Percentiles rank a stretch among this genome's conserved stretches.
phyloP scores from a whole-genome alignment of 2,113 vertebrate genomes.

The Chauna torquata region DNA sequence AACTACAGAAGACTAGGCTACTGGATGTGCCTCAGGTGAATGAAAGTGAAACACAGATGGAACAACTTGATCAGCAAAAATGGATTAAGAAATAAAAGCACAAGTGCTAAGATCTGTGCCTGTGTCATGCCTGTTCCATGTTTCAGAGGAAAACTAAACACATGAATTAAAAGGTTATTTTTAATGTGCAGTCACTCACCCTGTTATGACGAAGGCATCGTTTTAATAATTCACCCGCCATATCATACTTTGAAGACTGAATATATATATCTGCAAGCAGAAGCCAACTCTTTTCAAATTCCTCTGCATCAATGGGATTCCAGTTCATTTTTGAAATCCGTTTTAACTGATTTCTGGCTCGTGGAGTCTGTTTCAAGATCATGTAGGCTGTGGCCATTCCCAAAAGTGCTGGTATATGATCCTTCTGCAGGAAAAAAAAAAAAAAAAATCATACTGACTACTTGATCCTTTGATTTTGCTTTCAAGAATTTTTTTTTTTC shows the following conservation, averaged over 20 bases:
- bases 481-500: background rate
- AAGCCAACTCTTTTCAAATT: constrained; percentile 98
- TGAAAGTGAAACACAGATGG: background rate
- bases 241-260: constrained; percentile 95
- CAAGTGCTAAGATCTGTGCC: background rate
- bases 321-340: constrained; percentile 96
- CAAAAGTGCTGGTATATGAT: constrained; percentile 92
- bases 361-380: constrained; percentile 95
- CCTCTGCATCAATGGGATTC: constrained; percentile 93
- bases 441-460: background rate
- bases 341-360: constrained; percentile 95
- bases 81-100: background rate
- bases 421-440: constrained; percentile 82
- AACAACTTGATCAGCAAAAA: background rate
- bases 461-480: background rate
- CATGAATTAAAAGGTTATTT: background rate
- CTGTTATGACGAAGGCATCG: constrained; percentile 92
- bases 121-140: background rate
- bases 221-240: constrained; percentile 91
- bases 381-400: constrained; percentile 97
- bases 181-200: constrained; percentile 66
- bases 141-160: background rate
- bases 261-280: constrained; percentile 97
- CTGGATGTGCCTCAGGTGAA: fast-evolving
- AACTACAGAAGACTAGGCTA: background rate